A percentile compares a stretch with the other conserved stretches of the same genome.
Conservation (phyloP, 2,888 invertebrate genomes). For the Rapana venosa region DNA sequence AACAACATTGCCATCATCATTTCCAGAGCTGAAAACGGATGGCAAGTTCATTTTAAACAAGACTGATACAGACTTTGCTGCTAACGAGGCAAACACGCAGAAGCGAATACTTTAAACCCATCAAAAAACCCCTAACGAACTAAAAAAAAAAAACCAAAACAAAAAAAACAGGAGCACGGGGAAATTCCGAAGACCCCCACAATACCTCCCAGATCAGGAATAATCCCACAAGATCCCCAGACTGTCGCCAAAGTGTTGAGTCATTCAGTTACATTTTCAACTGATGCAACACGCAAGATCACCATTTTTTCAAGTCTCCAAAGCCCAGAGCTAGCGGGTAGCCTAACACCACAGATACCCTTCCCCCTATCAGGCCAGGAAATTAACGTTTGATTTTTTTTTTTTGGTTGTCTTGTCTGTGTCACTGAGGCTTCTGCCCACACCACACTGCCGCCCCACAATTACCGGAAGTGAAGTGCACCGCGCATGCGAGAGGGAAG, state of each 20-base stretch:
- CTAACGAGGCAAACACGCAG: too few species aligned
- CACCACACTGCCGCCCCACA: background rate
- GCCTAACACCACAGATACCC: background rate
- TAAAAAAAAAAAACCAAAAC: too few species aligned
- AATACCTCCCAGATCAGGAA: too few species aligned
- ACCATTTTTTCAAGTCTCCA: background rate
- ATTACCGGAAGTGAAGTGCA: conserved; percentile 14
- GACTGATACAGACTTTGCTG: too few species aligned
- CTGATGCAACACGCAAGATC: conserved; percentile 4
- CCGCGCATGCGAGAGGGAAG: conserved; percentile 3
- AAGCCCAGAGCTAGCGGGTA: background rate
- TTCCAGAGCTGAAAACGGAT: too few species aligned
- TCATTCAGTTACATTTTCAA: conserved; percentile 6
- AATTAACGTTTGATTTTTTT: conserved; percentile 7
- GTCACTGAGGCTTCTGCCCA: background rate
- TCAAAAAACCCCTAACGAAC: too few species aligned
- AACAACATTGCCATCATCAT: too few species aligned
- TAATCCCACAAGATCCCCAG: too few species aligned
- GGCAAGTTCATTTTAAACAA: too few species aligned
- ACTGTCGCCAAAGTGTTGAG: background rate
- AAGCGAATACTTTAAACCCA: too few species aligned
- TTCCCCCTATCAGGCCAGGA: conserved; percentile 4
- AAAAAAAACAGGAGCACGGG: too few species aligned
- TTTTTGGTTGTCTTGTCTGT: background rate
- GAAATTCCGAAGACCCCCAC: too few species aligned